These are phyloP conservation scores for Mallotus villosus DNA, from an alignment of 2,797 vertebrate species.

Conservation along the genomic window DNA sequence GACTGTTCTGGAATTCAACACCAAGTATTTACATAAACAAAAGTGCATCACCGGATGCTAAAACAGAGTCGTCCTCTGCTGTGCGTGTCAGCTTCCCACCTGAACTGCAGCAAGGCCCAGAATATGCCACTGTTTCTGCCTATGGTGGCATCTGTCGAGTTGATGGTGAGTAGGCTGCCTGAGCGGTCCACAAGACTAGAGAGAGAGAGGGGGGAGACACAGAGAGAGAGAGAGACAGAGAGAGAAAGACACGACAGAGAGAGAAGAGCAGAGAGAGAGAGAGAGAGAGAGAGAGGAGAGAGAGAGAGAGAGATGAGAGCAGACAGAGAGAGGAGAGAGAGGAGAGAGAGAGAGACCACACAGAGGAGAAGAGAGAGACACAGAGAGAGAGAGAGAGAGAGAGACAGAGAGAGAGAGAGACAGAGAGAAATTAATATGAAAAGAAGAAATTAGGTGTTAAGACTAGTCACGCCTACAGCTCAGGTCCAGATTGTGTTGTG, in stretches of 20 bases:
- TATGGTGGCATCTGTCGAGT: conserved; percentile 89
- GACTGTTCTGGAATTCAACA: not conserved
- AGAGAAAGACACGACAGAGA: not conserved
- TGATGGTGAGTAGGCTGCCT: conserved; percentile 91
- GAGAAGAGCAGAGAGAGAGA: not conserved
- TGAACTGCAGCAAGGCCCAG: conserved; percentile 95
- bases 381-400: no score
- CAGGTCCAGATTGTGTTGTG: not conserved
- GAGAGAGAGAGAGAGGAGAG: not conserved
- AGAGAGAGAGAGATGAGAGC: not conserved
- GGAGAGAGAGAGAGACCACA: no score
- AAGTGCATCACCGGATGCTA: not conserved
- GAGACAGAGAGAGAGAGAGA: no score
- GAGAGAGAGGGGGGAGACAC: conserved; percentile 7
- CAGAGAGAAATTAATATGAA: no score
- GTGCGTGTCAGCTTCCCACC: conserved; percentile 64
- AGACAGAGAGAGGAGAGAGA: not conserved
- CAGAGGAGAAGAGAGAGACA: no score
- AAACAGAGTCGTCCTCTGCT: no score
- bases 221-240: not conserved
- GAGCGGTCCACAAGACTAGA: conserved; percentile 95
- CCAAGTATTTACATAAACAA: not conserved
- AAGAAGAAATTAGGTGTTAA: no score
- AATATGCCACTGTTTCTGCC: conserved; percentile 97
- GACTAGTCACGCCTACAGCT: no score